A percentile compares a stretch with the other conserved stretches of the same genome.
These are phyloP conservation scores for Caenorhabditis auriculariae DNA, from an alignment of 2,888 invertebrate genomes.

Conservation along the genomic window DNA sequence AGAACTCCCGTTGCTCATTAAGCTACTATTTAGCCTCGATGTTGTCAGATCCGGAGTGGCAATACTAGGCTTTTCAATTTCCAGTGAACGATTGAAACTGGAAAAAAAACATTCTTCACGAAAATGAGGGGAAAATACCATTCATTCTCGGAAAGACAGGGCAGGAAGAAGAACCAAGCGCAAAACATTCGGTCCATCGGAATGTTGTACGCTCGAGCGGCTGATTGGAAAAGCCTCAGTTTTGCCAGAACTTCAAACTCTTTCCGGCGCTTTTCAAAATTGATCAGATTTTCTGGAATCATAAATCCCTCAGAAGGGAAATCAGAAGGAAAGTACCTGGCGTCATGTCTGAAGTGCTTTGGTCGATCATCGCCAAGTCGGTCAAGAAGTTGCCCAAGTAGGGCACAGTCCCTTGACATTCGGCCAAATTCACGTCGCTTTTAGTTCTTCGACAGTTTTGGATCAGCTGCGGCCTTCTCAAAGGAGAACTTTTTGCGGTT, in stretches of 20 bases:
- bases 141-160: constrained; percentile 87
- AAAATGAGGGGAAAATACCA: constrained; percentile 72
- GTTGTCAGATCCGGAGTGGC: constrained; percentile 51
- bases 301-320: neutral
- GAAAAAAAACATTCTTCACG: constrained; percentile 69
- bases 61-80: constrained; percentile 48
- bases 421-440: constrained; percentile 60
- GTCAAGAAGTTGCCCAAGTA: constrained; percentile 96
- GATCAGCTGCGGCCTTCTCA: constrained; percentile 51
- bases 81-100: constrained; percentile 70
- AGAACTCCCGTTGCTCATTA: constrained; percentile 25
- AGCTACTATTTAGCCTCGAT: constrained; percentile 21
- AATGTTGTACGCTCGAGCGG: constrained; percentile 91
- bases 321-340: constrained; percentile 68
- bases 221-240: constrained; percentile 89
- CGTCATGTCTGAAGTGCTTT: constrained; percentile 82
- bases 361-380: constrained; percentile 97
- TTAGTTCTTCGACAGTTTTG: constrained; percentile 60
- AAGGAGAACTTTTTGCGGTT: constrained; percentile 77
- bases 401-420: constrained; percentile 69
- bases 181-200: constrained; percentile 84
- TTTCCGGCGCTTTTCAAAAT: constrained; percentile 95
- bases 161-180: constrained; percentile 85
- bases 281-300: constrained; percentile 76
- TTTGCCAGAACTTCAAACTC: constrained; percentile 97